Evolutionary conservation across 2,888 invertebrate species (phyloP).

Genomic region (Didymodactylos carnosus): DNA sequence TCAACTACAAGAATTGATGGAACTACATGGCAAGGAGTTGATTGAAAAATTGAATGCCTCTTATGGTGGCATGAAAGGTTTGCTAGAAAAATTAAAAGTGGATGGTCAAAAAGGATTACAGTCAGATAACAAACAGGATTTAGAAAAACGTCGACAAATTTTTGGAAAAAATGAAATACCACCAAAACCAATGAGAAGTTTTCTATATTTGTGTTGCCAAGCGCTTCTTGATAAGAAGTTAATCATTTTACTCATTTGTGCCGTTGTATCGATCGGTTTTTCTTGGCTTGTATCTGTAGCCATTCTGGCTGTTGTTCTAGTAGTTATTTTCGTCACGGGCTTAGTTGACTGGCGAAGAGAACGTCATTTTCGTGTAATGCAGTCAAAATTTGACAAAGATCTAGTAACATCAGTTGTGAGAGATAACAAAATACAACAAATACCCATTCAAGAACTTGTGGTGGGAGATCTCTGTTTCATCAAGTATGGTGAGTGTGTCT

Average conservation of each 20-base stretch:
- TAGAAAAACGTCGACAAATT: too few relatives aligned
- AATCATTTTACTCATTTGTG: too few relatives aligned
- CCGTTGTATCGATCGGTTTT: slow-evolving; percentile 28
- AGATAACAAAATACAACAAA: slow-evolving; percentile 69
- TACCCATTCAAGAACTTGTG: slow-evolving; percentile 83
- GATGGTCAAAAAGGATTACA: neutral
- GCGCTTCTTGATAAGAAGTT: too few relatives aligned
- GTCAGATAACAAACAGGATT: too few relatives aligned
- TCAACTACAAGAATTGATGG: slow-evolving; percentile 8
- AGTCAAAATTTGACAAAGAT: slow-evolving; percentile 91
- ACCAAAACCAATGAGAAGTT: too few relatives aligned
- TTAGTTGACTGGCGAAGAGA: slow-evolving; percentile 99
- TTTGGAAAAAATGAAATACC: too few relatives aligned
- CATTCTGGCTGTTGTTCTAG: slow-evolving; percentile 92
- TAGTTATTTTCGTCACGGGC: slow-evolving; percentile 95
- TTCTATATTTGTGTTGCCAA: too few relatives aligned
- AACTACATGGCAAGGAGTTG: neutral
- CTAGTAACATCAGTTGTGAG: slow-evolving; percentile 94
- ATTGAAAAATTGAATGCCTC: neutral
- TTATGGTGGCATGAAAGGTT: neutral
- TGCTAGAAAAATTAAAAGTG: neutral
- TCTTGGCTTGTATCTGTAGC: slow-evolving; percentile 94
- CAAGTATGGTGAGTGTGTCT: too few relatives aligned
- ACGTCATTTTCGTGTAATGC: slow-evolving; percentile 91
- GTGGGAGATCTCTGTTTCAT: slow-evolving; percentile 92